Conservation (phyloP, 1,140 invertebrate species). For the Drosophila teissieri region DNA sequence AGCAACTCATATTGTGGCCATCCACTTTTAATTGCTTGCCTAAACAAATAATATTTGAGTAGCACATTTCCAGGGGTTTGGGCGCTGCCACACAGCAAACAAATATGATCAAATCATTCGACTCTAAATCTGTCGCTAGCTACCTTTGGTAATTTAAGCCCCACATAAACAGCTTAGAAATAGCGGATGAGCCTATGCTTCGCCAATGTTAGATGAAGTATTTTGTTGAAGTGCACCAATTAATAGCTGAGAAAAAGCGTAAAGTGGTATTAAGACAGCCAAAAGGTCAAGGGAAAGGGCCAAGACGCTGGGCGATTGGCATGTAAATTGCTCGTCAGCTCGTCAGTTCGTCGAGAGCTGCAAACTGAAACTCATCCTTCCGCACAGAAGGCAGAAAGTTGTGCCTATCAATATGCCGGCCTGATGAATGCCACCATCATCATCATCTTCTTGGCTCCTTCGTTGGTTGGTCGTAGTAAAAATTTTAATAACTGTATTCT, state of each 20-base stretch:
- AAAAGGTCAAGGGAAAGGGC: slow-evolving; percentile 40
- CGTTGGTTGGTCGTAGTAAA: slow-evolving; percentile 7
- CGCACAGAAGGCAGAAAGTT: slow-evolving; percentile 48
- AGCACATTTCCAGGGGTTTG: slow-evolving; percentile 55
- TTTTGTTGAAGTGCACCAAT: slow-evolving; percentile 38
- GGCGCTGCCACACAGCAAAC: neutral
- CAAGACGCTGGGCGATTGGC: slow-evolving; percentile 42
- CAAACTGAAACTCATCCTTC: slow-evolving; percentile 1
- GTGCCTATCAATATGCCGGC: slow-evolving; percentile 64
- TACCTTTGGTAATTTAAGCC: no score
- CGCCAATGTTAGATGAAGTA: no score
- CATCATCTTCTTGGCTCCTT: slow-evolving; percentile 16
- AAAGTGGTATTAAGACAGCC: slow-evolving; percentile 53
- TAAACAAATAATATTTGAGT: slow-evolving; percentile 78
- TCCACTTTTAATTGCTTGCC: slow-evolving; percentile 75
- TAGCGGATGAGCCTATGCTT: no score
- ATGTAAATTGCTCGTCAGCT: slow-evolving; percentile 64
- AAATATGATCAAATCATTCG: no score
- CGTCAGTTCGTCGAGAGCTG: slow-evolving; percentile 35
- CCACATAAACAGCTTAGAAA: no score
- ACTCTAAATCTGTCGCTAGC: no score
- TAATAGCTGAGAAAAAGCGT: slow-evolving; percentile 47
- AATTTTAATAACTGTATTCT: slow-evolving; percentile 63
- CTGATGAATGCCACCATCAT: slow-evolving; percentile 49
- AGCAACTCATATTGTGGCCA: slow-evolving; percentile 57